phyloP scores from a whole-genome alignment of 2,888 invertebrate genomes.

The Herminia tarsipennalis region DNA sequence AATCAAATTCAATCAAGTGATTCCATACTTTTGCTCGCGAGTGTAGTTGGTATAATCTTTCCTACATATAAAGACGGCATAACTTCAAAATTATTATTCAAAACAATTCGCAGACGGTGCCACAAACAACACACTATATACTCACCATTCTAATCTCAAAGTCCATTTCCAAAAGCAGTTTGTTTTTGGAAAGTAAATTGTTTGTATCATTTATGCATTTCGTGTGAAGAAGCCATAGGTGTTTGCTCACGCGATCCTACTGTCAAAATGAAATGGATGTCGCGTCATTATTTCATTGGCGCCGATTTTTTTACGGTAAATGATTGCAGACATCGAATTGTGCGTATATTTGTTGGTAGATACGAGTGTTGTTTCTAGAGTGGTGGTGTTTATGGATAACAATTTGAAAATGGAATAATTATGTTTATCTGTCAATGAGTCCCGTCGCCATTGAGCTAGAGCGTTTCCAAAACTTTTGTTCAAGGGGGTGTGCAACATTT shows the following conservation, averaged over 20 bases:
- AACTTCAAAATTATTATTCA: neutral
- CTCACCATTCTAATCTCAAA: constrained; percentile 11
- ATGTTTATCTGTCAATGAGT: too few species aligned
- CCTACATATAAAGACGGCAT: too few species aligned
- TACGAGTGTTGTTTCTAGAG: too few species aligned
- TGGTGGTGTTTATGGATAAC: too few species aligned
- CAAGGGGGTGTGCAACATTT: too few species aligned
- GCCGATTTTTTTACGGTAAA: constrained; percentile 25
- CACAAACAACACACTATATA: constrained; percentile 7
- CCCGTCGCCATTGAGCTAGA: too few species aligned
- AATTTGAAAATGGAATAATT: too few species aligned
- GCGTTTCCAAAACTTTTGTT: too few species aligned
- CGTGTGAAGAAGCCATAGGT: constrained; percentile 64
- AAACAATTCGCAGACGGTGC: neutral
- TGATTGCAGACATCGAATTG: constrained; percentile 10
- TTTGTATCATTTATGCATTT: constrained; percentile 61
- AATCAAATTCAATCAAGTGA: too few species aligned
- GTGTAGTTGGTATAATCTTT: too few species aligned
- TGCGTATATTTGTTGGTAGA: neutral
- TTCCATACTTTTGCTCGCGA: too few species aligned
- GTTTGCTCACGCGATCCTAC: constrained; percentile 62
- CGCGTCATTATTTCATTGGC: constrained; percentile 34
- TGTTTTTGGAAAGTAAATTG: constrained; percentile 45
- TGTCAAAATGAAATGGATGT: constrained; percentile 54
- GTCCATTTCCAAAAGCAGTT: constrained; percentile 29